A percentile compares a stretch with the other conserved stretches of the same genome.
Evolutionary conservation across 2,113 vertebrate genomes (phyloP).

Genomic region (Notarius lentiginosus): DNA sequence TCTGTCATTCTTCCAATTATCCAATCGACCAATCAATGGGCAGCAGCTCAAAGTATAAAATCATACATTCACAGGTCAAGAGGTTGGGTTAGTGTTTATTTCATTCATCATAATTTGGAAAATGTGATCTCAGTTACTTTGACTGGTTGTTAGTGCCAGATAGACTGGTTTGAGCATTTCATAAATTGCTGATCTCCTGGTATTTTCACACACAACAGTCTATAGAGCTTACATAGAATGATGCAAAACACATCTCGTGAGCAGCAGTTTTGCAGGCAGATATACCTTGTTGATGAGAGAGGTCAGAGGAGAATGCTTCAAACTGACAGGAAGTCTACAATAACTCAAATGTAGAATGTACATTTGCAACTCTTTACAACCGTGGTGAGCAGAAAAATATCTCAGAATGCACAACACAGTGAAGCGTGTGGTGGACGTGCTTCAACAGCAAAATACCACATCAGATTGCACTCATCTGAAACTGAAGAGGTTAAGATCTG

Average conservation of each 20-base stretch:
- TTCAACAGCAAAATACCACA: not conserved
- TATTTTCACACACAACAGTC: not conserved
- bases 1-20: not conserved
- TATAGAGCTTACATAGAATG: not conserved
- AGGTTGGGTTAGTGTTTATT: not conserved
- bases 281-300: not conserved
- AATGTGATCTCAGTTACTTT: not conserved
- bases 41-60: not conserved
- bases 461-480: not conserved
- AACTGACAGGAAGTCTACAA: not conserved
- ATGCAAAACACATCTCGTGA: not conserved
- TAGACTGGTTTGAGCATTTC: not conserved
- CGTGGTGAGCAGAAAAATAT: not conserved
- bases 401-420: not conserved
- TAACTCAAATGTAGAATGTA: too few species aligned
- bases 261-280: not conserved
- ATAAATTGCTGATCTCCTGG: not conserved
- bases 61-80: not conserved
- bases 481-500: not conserved
- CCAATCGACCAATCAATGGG: not conserved
- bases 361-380: not conserved
- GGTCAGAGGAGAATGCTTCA: not conserved
- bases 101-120: not conserved
- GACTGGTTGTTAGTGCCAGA: not conserved
- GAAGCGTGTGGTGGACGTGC: not conserved